Base-by-base conservation (phyloP, 2,797 vertebrate genomes). In the Phalloptychus januarius region DNA sequence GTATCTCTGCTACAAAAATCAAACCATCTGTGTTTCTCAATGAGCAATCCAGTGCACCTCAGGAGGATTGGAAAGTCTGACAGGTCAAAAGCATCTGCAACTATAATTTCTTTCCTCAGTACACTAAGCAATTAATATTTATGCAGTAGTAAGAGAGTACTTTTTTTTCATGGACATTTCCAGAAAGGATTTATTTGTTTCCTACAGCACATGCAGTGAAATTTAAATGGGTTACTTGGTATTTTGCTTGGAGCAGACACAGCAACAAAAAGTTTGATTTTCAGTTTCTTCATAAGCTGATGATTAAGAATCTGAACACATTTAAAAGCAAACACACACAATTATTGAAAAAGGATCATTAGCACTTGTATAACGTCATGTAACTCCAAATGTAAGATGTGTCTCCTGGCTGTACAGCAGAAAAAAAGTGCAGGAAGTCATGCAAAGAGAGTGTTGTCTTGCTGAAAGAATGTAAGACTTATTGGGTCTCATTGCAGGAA, bases 1-100 rank as follows among this genome's bases (percentile, higher is more conserved):
- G 20, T 84, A 72, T 80, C 56, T 36, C 72, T 52, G 45, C 69
- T 45, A 46, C 38, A 77, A 38, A 78, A 74, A 78, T 81, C 78
- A 80, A 84, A 84, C 70, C 56, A 85, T 82, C 4, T 2, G 15
- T 72, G 81, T 70, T 75, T 0, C 58, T 79, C 44, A 44, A 70
- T 81, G 63, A 87, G 72, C 12, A 44, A 45, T 25, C 4, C 3
- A 44, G 25, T 70, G 13, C 6, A 28, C 44, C 6, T 84, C 52
- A 67, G 65, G 58, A 72, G 73, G 7, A 76, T 18, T 25, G 13
- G 75, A 79, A 79, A 58, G 40, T 72, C 56, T 20, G 11, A 61
- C 38, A 61, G 13, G 48, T 50, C 72, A 46, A 36, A 38, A 38
- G 12, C 33, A 13, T 45, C 1, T 38, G 7, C 11, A 25, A 20